Evolutionary conservation across 1,140 invertebrate genomes (phyloP).

Genomic region (Formica selysi): DNA sequence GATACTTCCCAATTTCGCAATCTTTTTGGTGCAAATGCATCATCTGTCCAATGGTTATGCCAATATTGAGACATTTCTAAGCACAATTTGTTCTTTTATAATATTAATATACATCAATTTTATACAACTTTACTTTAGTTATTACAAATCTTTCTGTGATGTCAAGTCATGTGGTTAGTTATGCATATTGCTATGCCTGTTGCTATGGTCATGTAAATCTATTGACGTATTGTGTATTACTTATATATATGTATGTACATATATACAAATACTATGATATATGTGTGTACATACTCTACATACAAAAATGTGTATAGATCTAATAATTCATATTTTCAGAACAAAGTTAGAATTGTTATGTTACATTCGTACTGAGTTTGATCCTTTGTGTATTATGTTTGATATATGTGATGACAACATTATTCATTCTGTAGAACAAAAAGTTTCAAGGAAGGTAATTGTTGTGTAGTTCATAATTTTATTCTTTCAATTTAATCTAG

Average conservation of each 20-base stretch:
- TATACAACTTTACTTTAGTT: not conserved
- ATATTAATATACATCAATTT: not conserved
- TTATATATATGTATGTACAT: not conserved
- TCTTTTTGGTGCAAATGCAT: conserved; percentile 74
- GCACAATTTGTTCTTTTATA: not conserved
- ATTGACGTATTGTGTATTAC: not conserved
- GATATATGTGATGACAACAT: conserved; percentile 89
- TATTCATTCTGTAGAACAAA: conserved; percentile 92
- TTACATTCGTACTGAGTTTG: conserved; percentile 90
- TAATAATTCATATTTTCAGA: conserved; percentile 82
- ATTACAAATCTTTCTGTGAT: not conserved
- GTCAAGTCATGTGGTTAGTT: conserved; percentile 5
- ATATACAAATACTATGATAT: not conserved
- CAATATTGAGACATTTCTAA: conserved; percentile 79
- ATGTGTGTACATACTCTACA: not conserved
- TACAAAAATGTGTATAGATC: conserved; percentile 2
- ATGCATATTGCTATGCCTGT: conserved; percentile 10
- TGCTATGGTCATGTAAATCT: conserved; percentile 48
- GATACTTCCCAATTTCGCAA: conserved; percentile 80
- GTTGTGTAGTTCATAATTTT: not conserved
- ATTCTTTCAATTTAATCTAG: conserved; percentile 2
- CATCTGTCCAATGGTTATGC: conserved; percentile 78
- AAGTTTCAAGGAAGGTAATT: conserved; percentile 89
- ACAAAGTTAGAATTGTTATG: conserved; percentile 88
- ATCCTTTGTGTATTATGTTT: conserved; percentile 90